These are phyloP conservation scores for Silurus aristotelis DNA, from an alignment of 2,797 vertebrate genomes.

Conservation along the genomic window DNA sequence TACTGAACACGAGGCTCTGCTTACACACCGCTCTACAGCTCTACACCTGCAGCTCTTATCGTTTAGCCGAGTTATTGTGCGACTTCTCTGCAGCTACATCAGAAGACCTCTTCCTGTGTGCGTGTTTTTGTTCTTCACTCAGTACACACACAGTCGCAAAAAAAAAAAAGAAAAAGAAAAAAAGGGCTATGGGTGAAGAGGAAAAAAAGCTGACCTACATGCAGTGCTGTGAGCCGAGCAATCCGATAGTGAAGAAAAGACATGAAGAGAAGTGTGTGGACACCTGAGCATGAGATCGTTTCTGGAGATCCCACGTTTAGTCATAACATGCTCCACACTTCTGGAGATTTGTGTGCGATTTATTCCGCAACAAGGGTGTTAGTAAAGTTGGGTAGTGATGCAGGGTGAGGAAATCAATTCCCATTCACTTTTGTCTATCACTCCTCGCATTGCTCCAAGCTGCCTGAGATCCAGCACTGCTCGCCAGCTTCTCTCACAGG, in stretches of 20 bases:
- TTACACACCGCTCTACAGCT: neutral
- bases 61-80: slow-evolving; percentile 26
- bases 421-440: too few relatives aligned
- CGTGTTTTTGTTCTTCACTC: neutral
- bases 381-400: too few relatives aligned
- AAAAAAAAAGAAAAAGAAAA: neutral
- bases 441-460: too few relatives aligned
- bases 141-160: neutral
- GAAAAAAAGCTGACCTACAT: slow-evolving; percentile 38
- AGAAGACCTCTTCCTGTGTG: slow-evolving; percentile 49
- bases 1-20: neutral
- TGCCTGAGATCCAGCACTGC: too few relatives aligned
- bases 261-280: too few relatives aligned
- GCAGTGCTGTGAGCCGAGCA: neutral
- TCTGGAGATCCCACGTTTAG: too few relatives aligned
- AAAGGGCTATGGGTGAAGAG: neutral
- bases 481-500: too few relatives aligned
- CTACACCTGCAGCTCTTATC: slow-evolving; percentile 12
- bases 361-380: too few relatives aligned
- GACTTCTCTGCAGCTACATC: slow-evolving; percentile 45
- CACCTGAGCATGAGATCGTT: too few relatives aligned
- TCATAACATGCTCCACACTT: too few relatives aligned
- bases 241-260: neutral
- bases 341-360: too few relatives aligned
- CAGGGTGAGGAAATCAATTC: too few relatives aligned